phyloP scores from a whole-genome alignment of 92 coral and sea anemone genomes.

The Montipora capitata region DNA sequence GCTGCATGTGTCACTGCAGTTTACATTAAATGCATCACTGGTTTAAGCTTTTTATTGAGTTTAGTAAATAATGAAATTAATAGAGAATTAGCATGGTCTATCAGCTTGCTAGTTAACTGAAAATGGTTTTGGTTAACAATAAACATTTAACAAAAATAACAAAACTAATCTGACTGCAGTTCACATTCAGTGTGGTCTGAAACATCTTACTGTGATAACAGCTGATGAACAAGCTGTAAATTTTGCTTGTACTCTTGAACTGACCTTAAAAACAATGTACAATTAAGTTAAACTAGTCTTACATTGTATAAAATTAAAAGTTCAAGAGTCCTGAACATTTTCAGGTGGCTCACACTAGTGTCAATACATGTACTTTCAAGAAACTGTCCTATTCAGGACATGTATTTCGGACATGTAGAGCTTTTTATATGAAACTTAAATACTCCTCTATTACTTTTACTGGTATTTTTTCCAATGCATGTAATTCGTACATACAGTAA shows the following conservation, averaged over 20 bases:
- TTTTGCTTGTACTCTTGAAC: slow-evolving; percentile 89
- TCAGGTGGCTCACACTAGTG: too few relatives aligned
- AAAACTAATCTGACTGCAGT: slow-evolving; percentile 8
- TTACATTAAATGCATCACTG: not conserved
- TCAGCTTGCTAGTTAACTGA: not conserved
- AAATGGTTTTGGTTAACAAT: slow-evolving; percentile 13
- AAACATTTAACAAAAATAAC: not conserved
- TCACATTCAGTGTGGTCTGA: slow-evolving; percentile 16
- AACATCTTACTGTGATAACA: slow-evolving; percentile 92
- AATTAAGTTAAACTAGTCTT: slow-evolving; percentile 1
- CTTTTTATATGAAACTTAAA: too few relatives aligned
- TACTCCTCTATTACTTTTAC: too few relatives aligned
- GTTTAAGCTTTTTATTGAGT: not conserved
- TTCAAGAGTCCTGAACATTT: too few relatives aligned
- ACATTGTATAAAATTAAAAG: too few relatives aligned
- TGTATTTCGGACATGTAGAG: too few relatives aligned
- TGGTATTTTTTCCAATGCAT: too few relatives aligned
- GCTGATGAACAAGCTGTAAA: slow-evolving; percentile 95
- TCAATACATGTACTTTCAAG: too few relatives aligned
- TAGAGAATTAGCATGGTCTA: not conserved
- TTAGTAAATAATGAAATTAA: not conserved
- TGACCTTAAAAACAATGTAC: slow-evolving; percentile 85
- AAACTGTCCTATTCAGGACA: too few relatives aligned
- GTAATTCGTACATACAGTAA: too few relatives aligned
- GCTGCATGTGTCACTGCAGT: slow-evolving; percentile 14